A percentile compares a stretch with the other conserved stretches of the same genome.
Evolutionary conservation across 1,140 invertebrate species (phyloP).

Genomic region (Ephestia elutella): DNA sequence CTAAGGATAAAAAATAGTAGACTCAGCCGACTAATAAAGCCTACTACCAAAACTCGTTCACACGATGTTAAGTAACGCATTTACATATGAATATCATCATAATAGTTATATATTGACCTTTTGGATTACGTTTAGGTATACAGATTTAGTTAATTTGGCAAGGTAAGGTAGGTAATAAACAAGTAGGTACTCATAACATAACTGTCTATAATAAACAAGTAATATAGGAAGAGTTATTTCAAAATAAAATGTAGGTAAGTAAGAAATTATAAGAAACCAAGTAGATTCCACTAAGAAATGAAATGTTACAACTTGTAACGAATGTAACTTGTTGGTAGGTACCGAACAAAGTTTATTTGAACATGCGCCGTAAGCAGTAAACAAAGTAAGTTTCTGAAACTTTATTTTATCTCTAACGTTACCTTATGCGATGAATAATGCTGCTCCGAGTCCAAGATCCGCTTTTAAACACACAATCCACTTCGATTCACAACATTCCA

Average conservation of each 20-base stretch:
- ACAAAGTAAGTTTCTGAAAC: slow-evolving; percentile 60
- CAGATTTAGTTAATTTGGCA: too few species aligned
- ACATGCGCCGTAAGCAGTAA: slow-evolving; percentile 67
- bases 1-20: slow-evolving; percentile 12
- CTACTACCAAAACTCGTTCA: slow-evolving; percentile 1
- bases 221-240: background rate
- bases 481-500: slow-evolving; percentile 67
- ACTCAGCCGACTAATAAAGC: background rate
- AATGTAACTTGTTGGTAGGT: background rate
- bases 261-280: background rate
- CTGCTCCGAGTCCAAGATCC: slow-evolving; percentile 35
- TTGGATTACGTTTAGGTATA: too few species aligned
- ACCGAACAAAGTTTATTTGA: slow-evolving; percentile 17
- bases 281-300: background rate
- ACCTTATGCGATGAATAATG: slow-evolving; percentile 42
- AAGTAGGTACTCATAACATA: too few species aligned
- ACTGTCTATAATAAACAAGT: too few species aligned
- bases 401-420: slow-evolving; percentile 33
- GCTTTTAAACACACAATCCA: slow-evolving; percentile 48
- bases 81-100: background rate
- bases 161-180: too few species aligned
- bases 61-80: background rate
- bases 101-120: background rate
- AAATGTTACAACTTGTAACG: background rate
- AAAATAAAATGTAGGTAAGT: background rate